These are phyloP conservation scores for Adoxophyes honmai DNA, from an alignment of 1,140 invertebrate genomes.

Conservation along the genomic window DNA sequence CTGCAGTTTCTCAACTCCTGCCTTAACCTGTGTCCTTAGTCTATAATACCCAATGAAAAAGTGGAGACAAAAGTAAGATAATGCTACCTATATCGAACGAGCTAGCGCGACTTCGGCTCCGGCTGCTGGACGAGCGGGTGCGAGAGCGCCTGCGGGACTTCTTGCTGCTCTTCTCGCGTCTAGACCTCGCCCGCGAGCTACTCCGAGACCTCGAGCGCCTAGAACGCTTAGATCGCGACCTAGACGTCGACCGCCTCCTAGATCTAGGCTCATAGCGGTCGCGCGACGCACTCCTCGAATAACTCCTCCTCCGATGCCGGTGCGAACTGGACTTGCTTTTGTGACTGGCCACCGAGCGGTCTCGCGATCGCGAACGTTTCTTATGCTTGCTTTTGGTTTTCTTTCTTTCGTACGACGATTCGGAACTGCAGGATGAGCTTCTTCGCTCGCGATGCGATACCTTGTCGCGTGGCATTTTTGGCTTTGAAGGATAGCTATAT, in stretches of 20 bases:
- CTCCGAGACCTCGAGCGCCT: slow-evolving; percentile 39
- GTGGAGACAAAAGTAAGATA: too few species aligned
- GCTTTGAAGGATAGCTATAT: too few species aligned
- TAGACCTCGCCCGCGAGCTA: slow-evolving; percentile 48
- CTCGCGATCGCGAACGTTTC: slow-evolving; percentile 52
- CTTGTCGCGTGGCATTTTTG: slow-evolving; percentile 54
- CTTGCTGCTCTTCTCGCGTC: slow-evolving; percentile 40
- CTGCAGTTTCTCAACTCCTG: too few species aligned
- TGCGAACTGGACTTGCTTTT: slow-evolving; percentile 51
- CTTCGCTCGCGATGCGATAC: slow-evolving; percentile 55
- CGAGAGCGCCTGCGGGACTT: slow-evolving; percentile 46
- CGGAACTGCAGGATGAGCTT: slow-evolving; percentile 59
- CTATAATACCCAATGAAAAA: too few species aligned
- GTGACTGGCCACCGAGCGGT: slow-evolving; percentile 53
- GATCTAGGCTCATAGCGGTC: slow-evolving; percentile 59
- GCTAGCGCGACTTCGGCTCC: slow-evolving; percentile 52
- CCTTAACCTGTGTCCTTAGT: too few species aligned
- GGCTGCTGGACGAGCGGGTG: slow-evolving; percentile 50
- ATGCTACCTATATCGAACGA: slow-evolving; percentile 60
- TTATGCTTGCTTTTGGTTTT: slow-evolving; percentile 63
- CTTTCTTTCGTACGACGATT: slow-evolving; percentile 61
- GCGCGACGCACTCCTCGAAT: slow-evolving; percentile 56
- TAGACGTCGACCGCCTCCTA: slow-evolving; percentile 45
- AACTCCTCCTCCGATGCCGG: slow-evolving; percentile 50
- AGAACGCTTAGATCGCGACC: slow-evolving; percentile 44